Percentiles rank a stretch among this genome's conserved stretches.
phyloP scores from a whole-genome alignment of 1,140 invertebrate genomes.

The Zaprionus camerounensis region DNA sequence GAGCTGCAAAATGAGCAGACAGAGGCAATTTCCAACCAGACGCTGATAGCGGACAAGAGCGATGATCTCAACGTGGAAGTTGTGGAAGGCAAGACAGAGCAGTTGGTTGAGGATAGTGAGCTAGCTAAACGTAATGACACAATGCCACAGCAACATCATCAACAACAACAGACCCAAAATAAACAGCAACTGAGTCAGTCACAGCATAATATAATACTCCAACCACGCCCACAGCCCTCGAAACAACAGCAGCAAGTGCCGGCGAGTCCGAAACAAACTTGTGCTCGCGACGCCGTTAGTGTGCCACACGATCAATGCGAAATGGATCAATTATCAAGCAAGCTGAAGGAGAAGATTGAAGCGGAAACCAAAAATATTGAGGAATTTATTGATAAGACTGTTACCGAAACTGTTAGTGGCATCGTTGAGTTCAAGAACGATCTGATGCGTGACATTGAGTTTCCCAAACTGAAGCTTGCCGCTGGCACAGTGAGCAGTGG shows the following conservation, averaged over 20 bases:
- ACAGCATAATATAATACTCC: slow-evolving; percentile 51
- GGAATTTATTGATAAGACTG: slow-evolving; percentile 84
- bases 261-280: slow-evolving; percentile 33
- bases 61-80: slow-evolving; percentile 58
- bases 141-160: slow-evolving; percentile 41
- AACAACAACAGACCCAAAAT: slow-evolving; percentile 29
- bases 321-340: slow-evolving; percentile 83
- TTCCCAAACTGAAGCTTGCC: slow-evolving; percentile 69
- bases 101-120: slow-evolving; percentile 30
- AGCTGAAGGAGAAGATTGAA: slow-evolving; percentile 82
- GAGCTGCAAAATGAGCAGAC: neutral
- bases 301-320: slow-evolving; percentile 82
- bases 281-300: slow-evolving; percentile 73
- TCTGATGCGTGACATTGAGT: slow-evolving; percentile 80
- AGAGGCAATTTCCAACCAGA: neutral
- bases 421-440: slow-evolving; percentile 84
- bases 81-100: neutral
- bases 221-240: slow-evolving; percentile 57
- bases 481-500: slow-evolving; percentile 49
- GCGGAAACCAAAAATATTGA: slow-evolving; percentile 84
- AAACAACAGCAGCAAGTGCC: slow-evolving; percentile 15
- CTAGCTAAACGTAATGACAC: slow-evolving; percentile 63
- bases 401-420: slow-evolving; percentile 82
- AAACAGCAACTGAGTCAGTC: slow-evolving; percentile 34
- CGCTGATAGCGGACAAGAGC: slow-evolving; percentile 18